These are phyloP conservation scores for Channa striata DNA, from an alignment of 2,797 vertebrate species.

Conservation along the genomic window DNA sequence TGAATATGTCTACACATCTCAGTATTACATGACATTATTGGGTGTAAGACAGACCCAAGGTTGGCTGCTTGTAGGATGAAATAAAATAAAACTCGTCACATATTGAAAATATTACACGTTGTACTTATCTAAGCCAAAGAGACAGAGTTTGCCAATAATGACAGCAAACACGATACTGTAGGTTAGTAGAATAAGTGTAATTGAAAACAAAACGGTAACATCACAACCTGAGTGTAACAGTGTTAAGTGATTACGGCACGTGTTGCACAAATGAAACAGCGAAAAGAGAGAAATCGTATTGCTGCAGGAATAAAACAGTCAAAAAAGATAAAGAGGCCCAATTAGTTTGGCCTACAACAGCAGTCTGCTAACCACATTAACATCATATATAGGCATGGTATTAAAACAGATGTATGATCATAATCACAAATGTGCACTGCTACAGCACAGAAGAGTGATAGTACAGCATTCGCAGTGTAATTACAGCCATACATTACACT, in stretches of 20 bases:
- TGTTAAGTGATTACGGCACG: conserved; percentile 34
- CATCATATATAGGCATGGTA: conserved; percentile 12
- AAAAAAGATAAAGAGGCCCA: background rate
- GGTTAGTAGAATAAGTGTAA: background rate
- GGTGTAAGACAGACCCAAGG: background rate
- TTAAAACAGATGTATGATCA: conserved; percentile 19
- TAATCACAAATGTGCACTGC: conserved; percentile 28
- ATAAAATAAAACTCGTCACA: conserved; percentile 10
- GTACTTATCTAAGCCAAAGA: conserved; percentile 14
- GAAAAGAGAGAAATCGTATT: conserved; percentile 48
- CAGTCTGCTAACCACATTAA: conserved; percentile 7
- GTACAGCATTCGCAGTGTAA: conserved; percentile 37
- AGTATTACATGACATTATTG: background rate
- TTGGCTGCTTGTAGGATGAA: conserved; percentile 10
- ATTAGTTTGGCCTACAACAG: conserved; percentile 25
- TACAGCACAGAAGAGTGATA: conserved; percentile 32
- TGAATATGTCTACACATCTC: conserved; percentile 9
- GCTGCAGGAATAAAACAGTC: conserved; percentile 53
- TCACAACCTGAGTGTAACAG: conserved; percentile 45
- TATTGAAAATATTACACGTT: conserved; percentile 7
- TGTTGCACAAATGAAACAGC: conserved; percentile 30
- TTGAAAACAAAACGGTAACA: conserved; percentile 15
- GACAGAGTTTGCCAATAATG: background rate
- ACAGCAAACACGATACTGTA: background rate
- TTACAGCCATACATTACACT: conserved; percentile 29